A percentile compares a stretch with the other conserved stretches of the same genome.
phyloP scores from a whole-genome alignment of 2,888 invertebrate species.

The Aplocera efformata region DNA sequence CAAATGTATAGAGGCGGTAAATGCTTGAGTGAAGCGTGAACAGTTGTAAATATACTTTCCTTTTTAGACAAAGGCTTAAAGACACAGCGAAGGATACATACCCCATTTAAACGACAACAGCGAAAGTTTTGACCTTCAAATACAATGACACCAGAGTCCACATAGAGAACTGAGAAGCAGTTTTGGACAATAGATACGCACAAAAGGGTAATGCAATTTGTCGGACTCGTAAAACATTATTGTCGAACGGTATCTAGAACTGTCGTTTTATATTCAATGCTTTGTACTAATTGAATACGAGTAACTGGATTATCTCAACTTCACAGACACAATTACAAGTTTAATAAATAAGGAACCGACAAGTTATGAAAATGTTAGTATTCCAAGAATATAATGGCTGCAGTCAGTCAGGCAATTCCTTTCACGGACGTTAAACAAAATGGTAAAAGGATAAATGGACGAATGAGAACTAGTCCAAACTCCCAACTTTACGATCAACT shows the following conservation, averaged over 20 bases:
- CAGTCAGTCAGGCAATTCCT: conserved; percentile 5
- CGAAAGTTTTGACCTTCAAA: conserved; percentile 16
- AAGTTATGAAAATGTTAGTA: too few relatives aligned
- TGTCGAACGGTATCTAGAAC: conserved; percentile 1
- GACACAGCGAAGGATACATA: conserved; percentile 4
- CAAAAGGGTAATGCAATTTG: conserved; percentile 15
- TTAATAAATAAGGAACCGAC: background rate
- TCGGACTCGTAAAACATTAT: conserved; percentile 6
- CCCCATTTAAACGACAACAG: conserved; percentile 6
- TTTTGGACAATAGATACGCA: conserved; percentile 14
- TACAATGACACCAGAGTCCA: conserved; percentile 1
- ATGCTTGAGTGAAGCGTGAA: background rate
- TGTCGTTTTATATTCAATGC: conserved; percentile 1
- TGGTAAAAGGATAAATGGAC: conserved; percentile 35
- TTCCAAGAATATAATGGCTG: background rate
- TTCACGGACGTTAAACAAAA: conserved; percentile 29
- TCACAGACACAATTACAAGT: background rate
- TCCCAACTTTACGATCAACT: conserved; percentile 37
- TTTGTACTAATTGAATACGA: background rate
- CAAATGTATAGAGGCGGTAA: too few relatives aligned
- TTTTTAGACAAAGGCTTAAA: conserved; percentile 19
- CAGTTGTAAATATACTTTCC: conserved; percentile 24
- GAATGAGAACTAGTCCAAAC: conserved; percentile 25
- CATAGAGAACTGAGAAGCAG: conserved; percentile 12
- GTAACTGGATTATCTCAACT: conserved; percentile 1